A percentile compares a stretch with the other conserved stretches of the same genome.
phyloP scores from a whole-genome alignment of 2,113 vertebrate genomes.

The Scomber japonicus region DNA sequence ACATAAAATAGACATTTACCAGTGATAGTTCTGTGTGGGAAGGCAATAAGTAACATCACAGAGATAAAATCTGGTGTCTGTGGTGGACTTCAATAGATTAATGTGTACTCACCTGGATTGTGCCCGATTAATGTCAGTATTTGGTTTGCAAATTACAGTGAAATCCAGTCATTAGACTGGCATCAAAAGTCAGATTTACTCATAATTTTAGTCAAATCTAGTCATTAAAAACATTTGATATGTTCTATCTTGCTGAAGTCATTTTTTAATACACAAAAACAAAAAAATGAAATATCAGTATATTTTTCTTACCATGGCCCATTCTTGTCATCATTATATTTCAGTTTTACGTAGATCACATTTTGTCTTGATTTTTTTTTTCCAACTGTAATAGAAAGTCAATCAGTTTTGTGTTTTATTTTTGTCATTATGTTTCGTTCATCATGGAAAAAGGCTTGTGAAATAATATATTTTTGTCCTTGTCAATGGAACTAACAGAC shows the following conservation, averaged over 20 bases:
- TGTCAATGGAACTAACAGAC: neutral
- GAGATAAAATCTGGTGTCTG: neutral
- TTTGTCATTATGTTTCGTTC: neutral
- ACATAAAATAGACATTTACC: neutral
- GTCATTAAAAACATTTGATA: neutral
- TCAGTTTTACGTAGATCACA: neutral
- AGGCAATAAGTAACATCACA: neutral
- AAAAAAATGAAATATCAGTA: too few relatives aligned
- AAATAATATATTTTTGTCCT: neutral
- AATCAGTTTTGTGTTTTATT: neutral
- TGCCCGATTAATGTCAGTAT: neutral
- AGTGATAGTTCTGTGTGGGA: neutral
- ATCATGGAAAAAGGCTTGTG: neutral
- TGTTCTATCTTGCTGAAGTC: neutral
- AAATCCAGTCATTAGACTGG: neutral
- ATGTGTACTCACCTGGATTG: neutral
- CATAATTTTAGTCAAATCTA: neutral
- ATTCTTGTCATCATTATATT: neutral
- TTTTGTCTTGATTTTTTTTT: too few relatives aligned
- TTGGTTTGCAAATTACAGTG: constrained; percentile 1
- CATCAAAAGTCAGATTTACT: neutral
- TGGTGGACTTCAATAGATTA: neutral
- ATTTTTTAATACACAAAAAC: too few relatives aligned
- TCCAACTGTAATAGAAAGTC: neutral
- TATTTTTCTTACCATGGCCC: neutral